phyloP scores from a whole-genome alignment of 2,888 invertebrate genomes.

The Iphiclides podalirius region DNA sequence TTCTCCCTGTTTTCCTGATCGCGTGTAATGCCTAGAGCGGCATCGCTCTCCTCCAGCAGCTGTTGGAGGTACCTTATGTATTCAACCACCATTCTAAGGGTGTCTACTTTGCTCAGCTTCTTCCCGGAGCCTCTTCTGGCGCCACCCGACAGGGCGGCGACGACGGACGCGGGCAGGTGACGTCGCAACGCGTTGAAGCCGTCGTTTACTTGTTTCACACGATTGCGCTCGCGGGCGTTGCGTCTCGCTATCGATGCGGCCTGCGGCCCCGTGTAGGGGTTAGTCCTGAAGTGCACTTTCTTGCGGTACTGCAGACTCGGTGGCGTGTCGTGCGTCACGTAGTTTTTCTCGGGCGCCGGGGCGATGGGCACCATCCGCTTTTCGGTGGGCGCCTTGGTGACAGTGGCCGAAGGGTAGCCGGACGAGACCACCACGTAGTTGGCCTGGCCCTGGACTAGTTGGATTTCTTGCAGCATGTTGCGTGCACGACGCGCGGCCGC shows the following conservation, averaged over 20 bases:
- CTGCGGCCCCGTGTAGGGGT: slow-evolving; percentile 83
- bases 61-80: slow-evolving; percentile 93
- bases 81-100: slow-evolving; percentile 92
- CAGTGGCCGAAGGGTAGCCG: slow-evolving; percentile 66
- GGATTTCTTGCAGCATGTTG: slow-evolving; percentile 77
- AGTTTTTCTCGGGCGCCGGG: slow-evolving; percentile 80
- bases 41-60: slow-evolving; percentile 87
- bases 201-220: slow-evolving; percentile 97
- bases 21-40: slow-evolving; percentile 72
- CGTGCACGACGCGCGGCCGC: slow-evolving; percentile 54
- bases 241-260: slow-evolving; percentile 93
- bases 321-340: slow-evolving; percentile 73
- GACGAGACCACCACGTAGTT: slow-evolving; percentile 83
- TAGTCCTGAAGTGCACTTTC: slow-evolving; percentile 86
- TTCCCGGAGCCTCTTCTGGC: slow-evolving; percentile 89
- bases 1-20: slow-evolving; percentile 72
- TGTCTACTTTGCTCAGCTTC: slow-evolving; percentile 94
- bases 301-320: slow-evolving; percentile 84
- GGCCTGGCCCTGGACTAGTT: slow-evolving; percentile 77
- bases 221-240: slow-evolving; percentile 96
- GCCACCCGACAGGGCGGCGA: slow-evolving; percentile 83
- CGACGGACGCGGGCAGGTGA: slow-evolving; percentile 91
- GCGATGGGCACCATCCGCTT: slow-evolving; percentile 79
- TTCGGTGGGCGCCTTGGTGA: slow-evolving; percentile 73
- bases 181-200: slow-evolving; percentile 93